Base-by-base conservation (phyloP, 2,888 invertebrate species). In the Protodeltote pygarga region DNA sequence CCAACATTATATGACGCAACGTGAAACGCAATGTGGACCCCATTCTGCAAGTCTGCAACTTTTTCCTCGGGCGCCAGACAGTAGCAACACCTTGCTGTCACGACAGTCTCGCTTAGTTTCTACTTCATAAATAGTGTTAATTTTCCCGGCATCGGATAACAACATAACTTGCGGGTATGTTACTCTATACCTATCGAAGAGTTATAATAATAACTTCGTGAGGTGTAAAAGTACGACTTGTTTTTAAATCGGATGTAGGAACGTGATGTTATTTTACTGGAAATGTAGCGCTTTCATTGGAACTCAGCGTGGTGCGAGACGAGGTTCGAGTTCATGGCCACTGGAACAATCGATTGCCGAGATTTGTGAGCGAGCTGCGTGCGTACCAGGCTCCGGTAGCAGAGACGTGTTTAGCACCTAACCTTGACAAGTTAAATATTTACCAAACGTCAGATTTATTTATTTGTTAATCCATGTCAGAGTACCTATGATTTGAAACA, bases 311-410 rank as follows among this genome's bases (percentile, higher is more conserved):
- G 63, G 53, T 63, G 66, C 59, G 62, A 77, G 79, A 79, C 75
- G 73, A 72, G 70, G 74, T 68, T 72, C 51, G 82, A 79, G 88
- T 89, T 88, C 88, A 89, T 77, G 88, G 86, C 80, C 87, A 84
- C 63, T 72, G 73, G 75, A 85, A 87, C 83, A 88, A 90, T 89
- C 85, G 87, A 87, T 86, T 80, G 80, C 63, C 68, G 71, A 73
- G 79, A 79, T 75, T 79, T 79, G 71, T 75, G 75, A 54, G 55
- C 72, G 65, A 69, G 64, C 48, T 70, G 66, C 60, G 72, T 61
- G 54, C 68, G 70, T 49, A 65, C 55, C 62, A 62, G 68, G 70
- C 71, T 66, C 63, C 61, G 59, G 71, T 73, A 71, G 73, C 69
- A 70, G 62, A 65, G 65, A 57, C 55, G 62, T 47, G 52, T 69